Conservation (phyloP, 2,888 invertebrate species). For the Rosalia funebris region DNA sequence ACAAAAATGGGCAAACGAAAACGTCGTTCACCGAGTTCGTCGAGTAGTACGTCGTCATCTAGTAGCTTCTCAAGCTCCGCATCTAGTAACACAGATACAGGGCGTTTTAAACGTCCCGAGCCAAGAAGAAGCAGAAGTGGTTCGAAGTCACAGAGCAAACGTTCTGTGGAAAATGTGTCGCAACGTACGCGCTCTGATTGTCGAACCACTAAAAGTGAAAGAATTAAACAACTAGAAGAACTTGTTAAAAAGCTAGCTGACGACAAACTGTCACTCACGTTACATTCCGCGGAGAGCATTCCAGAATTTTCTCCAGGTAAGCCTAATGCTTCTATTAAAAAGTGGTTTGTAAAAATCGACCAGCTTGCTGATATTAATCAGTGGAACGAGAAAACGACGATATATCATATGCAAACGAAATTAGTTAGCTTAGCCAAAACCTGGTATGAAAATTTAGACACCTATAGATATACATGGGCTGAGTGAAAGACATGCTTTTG, state of each 20-base stretch:
- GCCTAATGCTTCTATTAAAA: constrained; percentile 10
- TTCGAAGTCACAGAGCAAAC: neutral
- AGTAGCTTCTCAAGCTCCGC: neutral
- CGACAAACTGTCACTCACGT: neutral
- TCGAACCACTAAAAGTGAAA: neutral
- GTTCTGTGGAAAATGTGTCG: neutral
- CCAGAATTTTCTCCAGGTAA: constrained; percentile 27
- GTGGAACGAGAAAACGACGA: constrained; percentile 20
- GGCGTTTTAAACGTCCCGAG: neutral
- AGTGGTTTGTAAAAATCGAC: constrained; percentile 32
- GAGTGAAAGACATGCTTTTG: constrained; percentile 20
- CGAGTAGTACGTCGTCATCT: neutral
- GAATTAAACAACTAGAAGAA: neutral
- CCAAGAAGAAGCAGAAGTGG: neutral
- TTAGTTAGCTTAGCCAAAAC: constrained; percentile 21
- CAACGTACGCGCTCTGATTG: neutral
- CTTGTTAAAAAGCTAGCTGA: neutral
- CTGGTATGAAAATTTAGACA: constrained; percentile 29
- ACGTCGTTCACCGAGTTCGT: neutral
- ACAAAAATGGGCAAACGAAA: neutral
- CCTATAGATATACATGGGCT: constrained; percentile 7
- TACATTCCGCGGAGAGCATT: constrained; percentile 19
- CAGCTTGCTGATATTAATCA: neutral
- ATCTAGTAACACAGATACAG: neutral
- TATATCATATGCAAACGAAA: constrained; percentile 28